These are phyloP conservation scores for Umimayanthus kanabou DNA, from an alignment of 92 coral and sea anemone species.

Conservation along the genomic window DNA sequence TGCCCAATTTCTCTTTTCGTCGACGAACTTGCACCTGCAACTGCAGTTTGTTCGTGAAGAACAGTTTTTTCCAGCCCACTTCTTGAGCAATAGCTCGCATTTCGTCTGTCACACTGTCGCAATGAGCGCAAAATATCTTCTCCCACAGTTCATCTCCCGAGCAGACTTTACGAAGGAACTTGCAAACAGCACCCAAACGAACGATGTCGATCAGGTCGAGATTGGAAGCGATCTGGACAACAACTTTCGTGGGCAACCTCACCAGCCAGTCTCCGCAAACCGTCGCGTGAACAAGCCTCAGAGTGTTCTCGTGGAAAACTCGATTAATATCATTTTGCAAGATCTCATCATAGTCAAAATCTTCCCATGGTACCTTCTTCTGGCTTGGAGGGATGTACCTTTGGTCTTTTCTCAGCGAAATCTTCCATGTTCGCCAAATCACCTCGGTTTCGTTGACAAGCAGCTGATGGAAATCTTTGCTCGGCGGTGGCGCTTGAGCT, in stretches of 20 bases:
- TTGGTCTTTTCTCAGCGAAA: slow-evolving; percentile 91
- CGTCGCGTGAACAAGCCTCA: slow-evolving; percentile 89
- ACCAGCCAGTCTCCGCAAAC: slow-evolving; percentile 98
- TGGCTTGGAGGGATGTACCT: slow-evolving; percentile 96
- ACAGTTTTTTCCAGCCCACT: slow-evolving; percentile 93
- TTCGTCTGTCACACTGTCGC: slow-evolving; percentile 85
- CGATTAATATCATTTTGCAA: slow-evolving; percentile 88
- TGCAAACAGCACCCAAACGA: slow-evolving; percentile 88
- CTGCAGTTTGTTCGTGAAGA: slow-evolving; percentile 92
- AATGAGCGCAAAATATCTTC: slow-evolving; percentile 78
- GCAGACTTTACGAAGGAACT: slow-evolving; percentile 87
- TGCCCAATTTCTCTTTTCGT: slow-evolving; percentile 63
- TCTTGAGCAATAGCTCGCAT: slow-evolving; percentile 85
- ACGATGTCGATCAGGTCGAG: slow-evolving; percentile 88
- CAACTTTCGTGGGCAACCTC: slow-evolving; percentile 77
- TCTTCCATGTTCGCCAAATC: slow-evolving; percentile 91
- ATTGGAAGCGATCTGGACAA: slow-evolving; percentile 74
- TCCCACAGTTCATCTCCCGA: slow-evolving; percentile 97
- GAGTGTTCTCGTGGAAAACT: slow-evolving; percentile 84
- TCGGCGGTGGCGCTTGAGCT: slow-evolving; percentile 97
- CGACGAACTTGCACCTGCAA: slow-evolving; percentile 91
- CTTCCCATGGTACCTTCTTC: slow-evolving; percentile 82
- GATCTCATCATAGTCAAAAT: slow-evolving; percentile 86
- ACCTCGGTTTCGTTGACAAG: slow-evolving; percentile 89
- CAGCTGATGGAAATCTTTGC: slow-evolving; percentile 97